Evolutionary conservation across 2,113 vertebrate species (phyloP).

Genomic region (Neolamprologus brichardi): DNA sequence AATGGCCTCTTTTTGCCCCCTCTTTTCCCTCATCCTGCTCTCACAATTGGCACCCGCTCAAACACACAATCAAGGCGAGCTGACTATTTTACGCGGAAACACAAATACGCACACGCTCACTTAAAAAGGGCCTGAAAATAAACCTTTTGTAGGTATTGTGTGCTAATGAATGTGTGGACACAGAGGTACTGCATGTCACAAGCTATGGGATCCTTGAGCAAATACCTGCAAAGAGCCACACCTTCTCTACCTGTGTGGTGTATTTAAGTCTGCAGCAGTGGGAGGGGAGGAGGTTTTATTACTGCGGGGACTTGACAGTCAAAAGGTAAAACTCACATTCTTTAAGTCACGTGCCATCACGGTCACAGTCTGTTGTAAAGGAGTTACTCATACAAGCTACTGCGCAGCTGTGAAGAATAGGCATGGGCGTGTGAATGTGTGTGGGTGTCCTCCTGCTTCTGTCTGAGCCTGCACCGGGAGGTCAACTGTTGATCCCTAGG

Average conservation of each 20-base stretch:
- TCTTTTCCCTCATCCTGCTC: constrained; percentile 37
- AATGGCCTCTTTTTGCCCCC: constrained; percentile 51
- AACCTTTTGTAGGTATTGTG: constrained; percentile 9
- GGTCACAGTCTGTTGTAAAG: not conserved
- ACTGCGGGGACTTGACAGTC: not conserved
- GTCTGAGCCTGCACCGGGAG: not conserved
- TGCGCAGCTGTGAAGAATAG: not conserved
- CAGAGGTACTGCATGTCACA: not conserved
- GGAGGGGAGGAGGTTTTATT: constrained; percentile 24
- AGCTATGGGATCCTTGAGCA: constrained; percentile 44
- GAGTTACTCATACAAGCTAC: not conserved
- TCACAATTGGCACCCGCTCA: constrained; percentile 35
- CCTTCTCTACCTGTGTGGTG: constrained; percentile 60
- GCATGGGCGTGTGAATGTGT: not conserved
- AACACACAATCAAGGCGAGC: constrained; percentile 5
- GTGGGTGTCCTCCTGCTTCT: not conserved
- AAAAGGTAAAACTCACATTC: constrained; percentile 39
- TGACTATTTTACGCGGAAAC: not conserved
- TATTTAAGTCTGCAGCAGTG: constrained; percentile 12
- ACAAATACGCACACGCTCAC: constrained; percentile 10
- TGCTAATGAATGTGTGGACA: constrained; percentile 14
- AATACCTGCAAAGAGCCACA: constrained; percentile 47
- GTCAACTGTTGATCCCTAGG: constrained; percentile 47
- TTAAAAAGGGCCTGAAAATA: not conserved
- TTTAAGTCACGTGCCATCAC: constrained; percentile 39